Evolutionary conservation across 2,888 invertebrate species (phyloP).

Genomic region (Mesorhabditis belari): DNA sequence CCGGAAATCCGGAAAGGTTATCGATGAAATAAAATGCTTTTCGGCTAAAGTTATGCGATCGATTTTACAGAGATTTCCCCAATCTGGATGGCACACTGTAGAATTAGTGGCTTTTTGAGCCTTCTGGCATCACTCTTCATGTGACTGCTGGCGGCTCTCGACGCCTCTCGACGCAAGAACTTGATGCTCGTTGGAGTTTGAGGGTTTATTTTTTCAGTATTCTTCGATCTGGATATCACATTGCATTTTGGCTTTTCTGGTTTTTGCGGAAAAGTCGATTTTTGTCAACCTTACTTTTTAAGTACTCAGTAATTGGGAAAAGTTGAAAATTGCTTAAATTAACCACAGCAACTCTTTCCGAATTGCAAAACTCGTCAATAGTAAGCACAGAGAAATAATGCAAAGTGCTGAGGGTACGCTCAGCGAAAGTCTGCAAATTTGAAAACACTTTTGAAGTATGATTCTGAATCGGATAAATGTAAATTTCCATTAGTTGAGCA

Average conservation of each 20-base stretch:
- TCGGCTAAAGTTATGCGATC: neutral
- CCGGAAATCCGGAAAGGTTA: neutral
- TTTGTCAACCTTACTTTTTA: neutral
- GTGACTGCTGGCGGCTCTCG: too few species aligned
- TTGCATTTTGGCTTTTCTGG: too few species aligned
- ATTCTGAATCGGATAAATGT: neutral
- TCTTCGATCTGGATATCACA: too few species aligned
- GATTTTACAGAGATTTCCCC: neutral
- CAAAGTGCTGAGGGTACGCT: slow-evolving; percentile 35
- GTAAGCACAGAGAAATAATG: slow-evolving; percentile 71
- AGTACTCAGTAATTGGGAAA: neutral
- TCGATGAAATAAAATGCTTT: too few species aligned
- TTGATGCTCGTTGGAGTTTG: neutral
- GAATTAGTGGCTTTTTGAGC: too few species aligned
- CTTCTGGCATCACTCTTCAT: too few species aligned
- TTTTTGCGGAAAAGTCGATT: neutral
- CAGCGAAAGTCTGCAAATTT: slow-evolving; percentile 29
- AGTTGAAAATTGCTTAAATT: too few species aligned
- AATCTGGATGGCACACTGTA: too few species aligned
- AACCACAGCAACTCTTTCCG: slow-evolving; percentile 79
- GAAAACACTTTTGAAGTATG: neutral
- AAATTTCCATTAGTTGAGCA: neutral
- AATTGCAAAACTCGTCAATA: slow-evolving; percentile 70
- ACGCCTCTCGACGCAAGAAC: too few species aligned
- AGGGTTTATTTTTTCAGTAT: neutral